These are phyloP conservation scores for Apomyelois bistriatella DNA, from an alignment of 2,888 invertebrate genomes.

Conservation along the genomic window DNA sequence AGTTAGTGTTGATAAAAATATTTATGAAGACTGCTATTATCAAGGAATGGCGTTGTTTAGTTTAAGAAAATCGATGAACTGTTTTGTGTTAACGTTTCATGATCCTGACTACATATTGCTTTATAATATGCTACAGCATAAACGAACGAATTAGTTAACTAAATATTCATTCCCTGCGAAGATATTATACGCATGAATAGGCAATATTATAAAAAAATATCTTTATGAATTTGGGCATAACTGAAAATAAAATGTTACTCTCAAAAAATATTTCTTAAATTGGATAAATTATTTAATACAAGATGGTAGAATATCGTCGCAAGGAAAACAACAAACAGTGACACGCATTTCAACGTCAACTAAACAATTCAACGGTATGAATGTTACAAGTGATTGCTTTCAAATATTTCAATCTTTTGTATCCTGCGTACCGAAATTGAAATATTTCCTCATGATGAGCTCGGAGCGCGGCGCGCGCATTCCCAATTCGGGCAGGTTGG, in stretches of 20 bases:
- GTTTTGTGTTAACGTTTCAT: conserved; percentile 26
- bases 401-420: conserved; percentile 24
- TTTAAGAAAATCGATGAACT: conserved; percentile 17
- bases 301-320: conserved; percentile 49
- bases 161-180: conserved; percentile 32
- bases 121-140: conserved; percentile 49
- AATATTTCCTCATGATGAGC: conserved; percentile 81
- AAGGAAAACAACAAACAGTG: conserved; percentile 39
- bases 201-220: conserved; percentile 28
- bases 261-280: no score
- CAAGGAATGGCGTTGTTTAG: conserved; percentile 15
- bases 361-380: conserved; percentile 38
- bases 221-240: no score
- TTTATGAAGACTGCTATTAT: conserved; percentile 2
- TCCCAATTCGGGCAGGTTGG: conserved; percentile 80
- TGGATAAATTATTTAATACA: no score
- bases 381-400: conserved; percentile 43
- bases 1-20: conserved; percentile 29
- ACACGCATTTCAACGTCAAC: conserved; percentile 52
- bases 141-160: conserved; percentile 51
- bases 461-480: conserved; percentile 74
- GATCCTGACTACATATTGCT: conserved; percentile 33
- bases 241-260: not conserved
- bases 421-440: conserved; percentile 74
- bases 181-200: conserved; percentile 48